Percentiles rank a stretch among this genome's conserved stretches.
Evolutionary conservation across 1,140 invertebrate genomes (phyloP).

Genomic region (Pemphigus obesinymphae): DNA sequence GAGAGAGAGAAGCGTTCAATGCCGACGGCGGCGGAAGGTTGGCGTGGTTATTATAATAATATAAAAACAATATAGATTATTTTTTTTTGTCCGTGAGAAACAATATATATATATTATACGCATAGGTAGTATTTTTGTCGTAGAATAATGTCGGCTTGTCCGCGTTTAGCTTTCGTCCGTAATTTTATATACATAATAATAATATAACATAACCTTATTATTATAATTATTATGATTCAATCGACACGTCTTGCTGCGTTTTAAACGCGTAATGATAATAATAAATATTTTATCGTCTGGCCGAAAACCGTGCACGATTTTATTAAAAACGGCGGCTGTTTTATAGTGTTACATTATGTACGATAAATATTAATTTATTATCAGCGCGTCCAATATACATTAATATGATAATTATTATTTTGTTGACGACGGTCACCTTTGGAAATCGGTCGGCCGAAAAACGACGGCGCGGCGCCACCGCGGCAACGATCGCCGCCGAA

Average conservation of each 20-base stretch:
- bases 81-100: slow-evolving; percentile 1
- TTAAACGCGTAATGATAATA: not conserved
- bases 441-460: not conserved
- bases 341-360: too few relatives aligned
- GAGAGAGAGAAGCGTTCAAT: not conserved
- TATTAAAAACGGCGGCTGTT: not conserved
- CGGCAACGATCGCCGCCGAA: too few relatives aligned
- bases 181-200: not conserved
- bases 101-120: not conserved
- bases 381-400: too few relatives aligned
- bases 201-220: not conserved
- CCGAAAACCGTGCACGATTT: too few relatives aligned
- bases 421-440: not conserved
- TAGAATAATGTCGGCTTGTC: not conserved
- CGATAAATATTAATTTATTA: too few relatives aligned
- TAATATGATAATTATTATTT: not conserved
- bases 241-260: not conserved
- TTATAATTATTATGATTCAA: not conserved
- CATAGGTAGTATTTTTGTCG: not conserved
- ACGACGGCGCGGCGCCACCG: too few relatives aligned
- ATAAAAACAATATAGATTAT: slow-evolving; percentile 9
- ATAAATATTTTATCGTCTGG: too few relatives aligned
- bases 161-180: not conserved
- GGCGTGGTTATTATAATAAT: not conserved
- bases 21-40: not conserved